Base-by-base conservation (phyloP, 2,888 invertebrate species). In the Margaritifera margaritifera region DNA sequence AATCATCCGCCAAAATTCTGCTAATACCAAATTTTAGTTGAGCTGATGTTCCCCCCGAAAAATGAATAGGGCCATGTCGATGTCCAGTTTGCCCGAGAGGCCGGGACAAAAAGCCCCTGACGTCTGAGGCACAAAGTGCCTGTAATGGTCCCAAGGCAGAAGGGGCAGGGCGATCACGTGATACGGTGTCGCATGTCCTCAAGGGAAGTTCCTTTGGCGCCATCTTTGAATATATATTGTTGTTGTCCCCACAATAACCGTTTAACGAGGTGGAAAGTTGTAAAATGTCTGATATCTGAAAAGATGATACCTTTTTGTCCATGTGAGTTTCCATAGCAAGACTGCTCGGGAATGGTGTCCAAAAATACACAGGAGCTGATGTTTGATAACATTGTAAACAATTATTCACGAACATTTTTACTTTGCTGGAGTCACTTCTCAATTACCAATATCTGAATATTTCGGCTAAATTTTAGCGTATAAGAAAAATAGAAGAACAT, bases 131-230 rank as follows among this genome's bases (percentile, higher is more conserved):
- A 69, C 86, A 86, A 55, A 86, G 74, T 0, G 84, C 84, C 65
- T 84, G 80, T 8, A 86, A 71, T 6, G 83, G 84, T 8, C 82
- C 84, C 27, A 86, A 71, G 0, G 84, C 85, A 4, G 84, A 84
- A 6, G 78, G 76, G 19, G 71, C 11, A 42, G 42, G 42, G 42
- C 42, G 42, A 42, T 42, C 42, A 42, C 42, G 42, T 42, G 42
- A 11, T 11, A 42, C 42, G 11, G 42, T 42, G 42, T 42, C 42
- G 42, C 42, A 8, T 42, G 42, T 42, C 42, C 42, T 42, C 42
- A 42, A 42, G 11, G 42, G 42, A 42, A 42, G 42, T 42, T 42
- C 42, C 11, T 42, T 42, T 42, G 42, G 42, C 42, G 42, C 42
- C 42, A 42, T 42, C 42, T 42, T 42, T 42, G 42, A 42, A 42